Base-by-base conservation (phyloP, 2,888 invertebrate species). In the Leucozona laternaria region DNA sequence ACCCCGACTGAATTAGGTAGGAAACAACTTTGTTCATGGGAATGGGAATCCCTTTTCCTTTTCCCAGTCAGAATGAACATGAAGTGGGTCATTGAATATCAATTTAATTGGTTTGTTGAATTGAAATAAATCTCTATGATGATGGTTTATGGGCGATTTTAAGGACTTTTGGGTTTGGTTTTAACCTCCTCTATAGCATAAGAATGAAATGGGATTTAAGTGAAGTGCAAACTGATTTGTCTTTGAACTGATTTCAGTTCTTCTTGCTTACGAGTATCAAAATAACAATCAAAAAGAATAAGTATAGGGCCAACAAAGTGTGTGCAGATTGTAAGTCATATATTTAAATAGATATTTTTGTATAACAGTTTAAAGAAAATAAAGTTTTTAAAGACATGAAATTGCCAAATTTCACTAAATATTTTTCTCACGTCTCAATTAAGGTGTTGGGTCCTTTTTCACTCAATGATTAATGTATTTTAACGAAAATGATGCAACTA, bases 41-140 rank as follows among this genome's bases (percentile, higher is more conserved):
- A n/a, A n/a, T n/a, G 40, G 5, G 22, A 57, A 79, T 76, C 53
- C 70, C 57, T 79, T 43, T 17, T n/a, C 70, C 57, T 79, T 43
- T 66, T 45, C 37, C 11, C 20, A 37, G 34, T 58, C 53, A 11
- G 55, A 50, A 11, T 13, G n/a, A 20, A 20, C n/a, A 73, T 73
- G 72, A 85, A 81, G 85, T 85, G 77, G 77, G 85, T 81, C 85
- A 85, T 85, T 81, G 85, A 85, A 85, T 85, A 72, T 77, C 72
- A 85, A 85, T 73, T 81, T 81, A 81, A 85, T 85, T 81, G 84
- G 66, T 77, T 66, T 72, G 72, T 85, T 75, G 71, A 81, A 80
- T 85, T 72, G 58, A 80, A 81, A 60, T 85, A 77, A 66, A 45
- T 77, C 64, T 76, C 20, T 28, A 55, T 37, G 68, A 57, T 22